Evolutionary conservation across 2,888 invertebrate species (phyloP), one percentile per base, ranked within the genome.

Genomic region (Abscondita cerata): DNA sequence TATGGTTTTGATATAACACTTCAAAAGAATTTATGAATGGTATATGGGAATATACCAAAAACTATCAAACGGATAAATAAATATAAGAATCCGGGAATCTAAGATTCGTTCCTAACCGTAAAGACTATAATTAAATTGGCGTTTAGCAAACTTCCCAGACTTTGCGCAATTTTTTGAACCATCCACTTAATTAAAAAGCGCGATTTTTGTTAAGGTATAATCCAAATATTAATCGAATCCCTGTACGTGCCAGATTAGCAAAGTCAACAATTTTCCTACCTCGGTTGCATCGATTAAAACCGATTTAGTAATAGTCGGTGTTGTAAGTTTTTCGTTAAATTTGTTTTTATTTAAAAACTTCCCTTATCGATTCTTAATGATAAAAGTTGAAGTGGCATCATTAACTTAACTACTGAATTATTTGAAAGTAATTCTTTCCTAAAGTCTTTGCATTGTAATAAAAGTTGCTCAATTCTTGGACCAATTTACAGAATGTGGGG

Each of bases 381-480:
- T 51, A 46, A 60, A 60, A 60, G 60, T 60, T 60, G 50, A 55
- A 55, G 60, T 33, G 50, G 60, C 54, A 60, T 60, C 60, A 60
- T 60, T 60, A 60, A 54, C 50, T 34, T 60, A 60, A 60, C 60
- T 60, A 60, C 54, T 54, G 51, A 55, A 60, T 60, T 60, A 58
- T 58, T 59, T 61, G 55, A 55, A 61, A 61, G 60, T 61, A 55
- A 55, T 61, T 52, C 55, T 55, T 61, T 61, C 50, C 40, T 55
- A 12, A 48, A 50, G 48, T 55, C 51, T 53, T 53, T 61, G 60
- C 60, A 61, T 61, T 61, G 60, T 61, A 61, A 61, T 61, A 61
- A 61, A 61, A 61, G 60, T 61, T 61, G 60, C 55, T 61, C 60
- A 40, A 50, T 61, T 61, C 60, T 55, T 61, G 50, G 60, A 55